These are phyloP conservation scores for Mythimna loreyi DNA, from an alignment of 2,888 invertebrate species.

Conservation along the genomic window DNA sequence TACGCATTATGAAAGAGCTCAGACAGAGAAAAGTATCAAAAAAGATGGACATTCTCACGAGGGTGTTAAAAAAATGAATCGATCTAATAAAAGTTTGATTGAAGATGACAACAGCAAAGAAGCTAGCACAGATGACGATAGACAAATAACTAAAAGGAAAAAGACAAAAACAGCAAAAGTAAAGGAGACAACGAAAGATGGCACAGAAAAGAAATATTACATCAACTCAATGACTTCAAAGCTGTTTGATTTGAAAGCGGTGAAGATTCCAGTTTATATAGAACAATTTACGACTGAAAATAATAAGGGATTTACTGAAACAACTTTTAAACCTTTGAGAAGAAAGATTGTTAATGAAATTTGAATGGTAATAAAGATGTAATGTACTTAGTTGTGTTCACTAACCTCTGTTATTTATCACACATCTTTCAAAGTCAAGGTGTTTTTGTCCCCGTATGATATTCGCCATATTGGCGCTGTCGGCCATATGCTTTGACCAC, in stretches of 20 bases:
- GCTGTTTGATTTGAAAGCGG: neutral
- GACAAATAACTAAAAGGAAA: neutral
- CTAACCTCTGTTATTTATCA: too few relatives aligned
- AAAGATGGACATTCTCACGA: too few relatives aligned
- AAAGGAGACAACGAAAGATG: neutral
- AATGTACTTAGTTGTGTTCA: neutral
- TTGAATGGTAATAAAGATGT: neutral
- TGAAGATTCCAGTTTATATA: neutral
- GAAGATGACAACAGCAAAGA: neutral
- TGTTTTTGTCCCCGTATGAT: too few relatives aligned
- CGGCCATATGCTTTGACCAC: too few relatives aligned
- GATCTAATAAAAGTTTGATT: neutral
- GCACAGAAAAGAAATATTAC: neutral
- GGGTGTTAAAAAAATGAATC: too few relatives aligned
- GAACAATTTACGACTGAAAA: too few relatives aligned
- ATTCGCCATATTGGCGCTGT: too few relatives aligned
- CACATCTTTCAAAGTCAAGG: too few relatives aligned
- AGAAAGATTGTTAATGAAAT: neutral
- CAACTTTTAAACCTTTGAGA: neutral
- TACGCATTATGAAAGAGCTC: neutral
- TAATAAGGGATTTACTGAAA: neutral
- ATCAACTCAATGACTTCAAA: neutral
- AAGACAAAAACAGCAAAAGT: neutral
- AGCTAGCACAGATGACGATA: neutral
- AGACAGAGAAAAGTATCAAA: neutral